Evolutionary conservation across 2,888 invertebrate genomes (phyloP), one percentile per base, ranked within the genome.

Genomic region (Caenorhabditis drosophilae): DNA sequence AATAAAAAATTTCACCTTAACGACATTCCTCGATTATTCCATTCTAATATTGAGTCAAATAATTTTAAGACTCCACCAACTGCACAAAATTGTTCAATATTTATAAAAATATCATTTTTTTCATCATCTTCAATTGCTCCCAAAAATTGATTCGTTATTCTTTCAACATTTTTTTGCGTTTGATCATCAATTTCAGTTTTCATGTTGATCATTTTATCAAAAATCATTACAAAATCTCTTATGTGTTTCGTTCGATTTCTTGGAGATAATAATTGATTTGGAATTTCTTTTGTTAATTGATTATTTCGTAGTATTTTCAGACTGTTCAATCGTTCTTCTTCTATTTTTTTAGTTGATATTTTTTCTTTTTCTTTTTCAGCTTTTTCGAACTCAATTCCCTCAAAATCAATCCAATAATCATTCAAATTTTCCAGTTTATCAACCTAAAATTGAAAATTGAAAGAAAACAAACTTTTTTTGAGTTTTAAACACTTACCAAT

Each of bases 81-180:
- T 1, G 54, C 54, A 41, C 57, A 64, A 22, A 64, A 54, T 22
- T 64, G 63, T 3, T 64, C 63, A 7, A 58, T 16, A 36, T 49
- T 56, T 22, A 22, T 45, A 16, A 31, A 15, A 22, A 16, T 7
- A 20, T 12, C 34, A 46, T 46, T 46, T 36, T 63, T 63, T n/a
- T 22, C 23, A 41, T 62, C 61, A 12, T n/a, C n/a, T 31, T 31
- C 31, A 31, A 31, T 31, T 31, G 6, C 15, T 20, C 18, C 40
- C 40, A 16, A 40, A 40, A 40, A 40, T 20, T n/a, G n/a, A n/a
- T n/a, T n/a, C n/a, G n/a, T n/a, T n/a, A n/a, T n/a, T 45, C 57
- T 53, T 35, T 63, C 63, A 1, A 57, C 15, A 11, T 20, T 0
- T 25, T 57, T 50, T 20, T 57, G 63, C 0, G 20, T 11, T 45